Evolutionary conservation across 2,113 vertebrate genomes (phyloP).

Genomic region (Gopherus evgoodei): DNA sequence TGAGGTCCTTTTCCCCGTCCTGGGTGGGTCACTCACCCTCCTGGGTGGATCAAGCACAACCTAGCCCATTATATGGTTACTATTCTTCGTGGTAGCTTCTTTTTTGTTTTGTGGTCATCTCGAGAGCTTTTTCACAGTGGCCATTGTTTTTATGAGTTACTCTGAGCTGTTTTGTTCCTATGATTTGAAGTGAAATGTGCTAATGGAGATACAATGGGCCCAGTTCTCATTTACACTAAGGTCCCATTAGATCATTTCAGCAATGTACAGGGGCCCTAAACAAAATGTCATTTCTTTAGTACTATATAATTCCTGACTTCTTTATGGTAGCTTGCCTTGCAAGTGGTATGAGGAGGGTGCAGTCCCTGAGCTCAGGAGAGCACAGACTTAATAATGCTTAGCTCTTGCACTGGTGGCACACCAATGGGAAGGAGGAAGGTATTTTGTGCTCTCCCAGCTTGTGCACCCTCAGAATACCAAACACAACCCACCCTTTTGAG

Average conservation of each 20-base stretch:
- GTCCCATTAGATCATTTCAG: background rate
- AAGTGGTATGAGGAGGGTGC: background rate
- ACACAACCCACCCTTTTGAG: background rate
- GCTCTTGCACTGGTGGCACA: too few species aligned
- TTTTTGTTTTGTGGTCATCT: background rate
- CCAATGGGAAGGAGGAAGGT: too few species aligned
- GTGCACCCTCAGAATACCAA: background rate
- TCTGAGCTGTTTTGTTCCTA: background rate
- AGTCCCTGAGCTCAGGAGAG: background rate
- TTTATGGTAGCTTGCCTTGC: background rate
- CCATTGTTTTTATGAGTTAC: background rate
- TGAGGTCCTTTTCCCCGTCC: background rate
- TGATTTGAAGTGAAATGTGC: background rate
- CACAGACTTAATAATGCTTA: background rate
- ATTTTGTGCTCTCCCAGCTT: background rate
- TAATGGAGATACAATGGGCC: background rate
- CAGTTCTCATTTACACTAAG: background rate
- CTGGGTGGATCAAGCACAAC: background rate
- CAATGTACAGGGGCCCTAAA: background rate
- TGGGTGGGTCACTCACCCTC: too few species aligned
- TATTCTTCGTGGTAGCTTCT: background rate
- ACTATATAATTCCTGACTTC: background rate
- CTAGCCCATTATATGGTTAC: background rate
- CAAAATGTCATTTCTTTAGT: background rate
- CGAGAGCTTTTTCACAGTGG: background rate